Conservation (phyloP, 2,113 vertebrate genomes). For the Bos taurus region DNA sequence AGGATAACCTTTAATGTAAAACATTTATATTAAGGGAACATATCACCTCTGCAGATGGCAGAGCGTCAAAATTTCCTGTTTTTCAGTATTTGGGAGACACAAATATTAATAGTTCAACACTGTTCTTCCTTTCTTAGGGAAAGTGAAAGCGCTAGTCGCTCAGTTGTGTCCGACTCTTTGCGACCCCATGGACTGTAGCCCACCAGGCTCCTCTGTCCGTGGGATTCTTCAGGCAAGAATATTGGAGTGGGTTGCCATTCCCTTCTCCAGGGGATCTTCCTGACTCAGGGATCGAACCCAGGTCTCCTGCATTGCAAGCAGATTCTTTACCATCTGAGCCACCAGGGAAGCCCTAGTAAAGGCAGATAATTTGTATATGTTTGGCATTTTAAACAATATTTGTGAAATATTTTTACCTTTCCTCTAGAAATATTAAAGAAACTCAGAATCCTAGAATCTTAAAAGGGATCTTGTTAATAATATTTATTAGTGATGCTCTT, state of each 20-base stretch:
- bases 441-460: not conserved
- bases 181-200: not conserved
- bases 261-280: not conserved
- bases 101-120: conserved; percentile 84
- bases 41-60: conserved; percentile 89
- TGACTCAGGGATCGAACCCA: rapidly evolving
- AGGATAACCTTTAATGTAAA: conserved; percentile 86
- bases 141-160: not conserved
- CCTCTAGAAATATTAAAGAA: not conserved
- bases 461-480: not conserved
- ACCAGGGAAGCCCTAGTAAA: conserved; percentile 74
- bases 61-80: conserved; percentile 80
- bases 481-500: not conserved
- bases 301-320: not conserved
- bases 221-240: not conserved
- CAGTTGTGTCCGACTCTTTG: rapidly evolving
- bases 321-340: not conserved
- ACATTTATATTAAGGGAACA: conserved; percentile 87
- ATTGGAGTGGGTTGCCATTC: not conserved
- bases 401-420: not conserved
- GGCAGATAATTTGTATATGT: not conserved
- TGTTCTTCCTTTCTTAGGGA: conserved; percentile 83
- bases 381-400: not conserved
- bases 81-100: conserved; percentile 85
- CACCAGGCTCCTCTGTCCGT: not conserved